Base-by-base conservation (phyloP, 1,140 invertebrate genomes). In the Fopius arisanus region DNA sequence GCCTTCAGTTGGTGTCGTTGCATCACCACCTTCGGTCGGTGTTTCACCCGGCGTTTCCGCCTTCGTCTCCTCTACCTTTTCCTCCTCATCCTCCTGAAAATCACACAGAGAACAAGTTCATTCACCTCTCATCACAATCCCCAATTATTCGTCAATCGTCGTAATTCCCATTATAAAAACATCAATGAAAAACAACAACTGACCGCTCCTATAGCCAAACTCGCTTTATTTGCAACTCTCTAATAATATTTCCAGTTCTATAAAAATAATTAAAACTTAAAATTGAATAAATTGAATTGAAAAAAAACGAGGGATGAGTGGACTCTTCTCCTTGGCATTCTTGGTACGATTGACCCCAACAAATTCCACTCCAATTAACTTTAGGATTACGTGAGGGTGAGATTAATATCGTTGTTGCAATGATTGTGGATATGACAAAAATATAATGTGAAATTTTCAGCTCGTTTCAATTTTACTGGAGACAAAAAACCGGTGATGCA, bases 1-100 rank as follows among this genome's bases (percentile, higher is more conserved):
- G 12, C 77, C 80, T 70, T 84, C 84, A 74, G 84, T 86, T 26
- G 87, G 86, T 74, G 86, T 87, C 70, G 87, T 85, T 77, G 89
- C 90, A 67, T 80, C 83, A 51, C 80, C 51, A 65, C 33, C 77
- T 79, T 90, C 89, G 70, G 90, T 86, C 31, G 84, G 79, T 77
- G 90, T 84, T 73, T 89, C 86, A 72, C 79, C 87, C 66, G 79
- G 80, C 72, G 85, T 82, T 80, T 78, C 83, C 71, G 80, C 77
- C 75, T 83, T 83, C 31, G 84, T 80, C 40, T 89, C 89, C 62
- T 86, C 84, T 9, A 77, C 75, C 66, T 86, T 86, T 75, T 81
- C 89, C 40, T 86, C 87, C 41, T 89, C 89, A 43, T 82, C 75
- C 31, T 78, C 70, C 78, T 79, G 62, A 23, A n/a, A 76, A 75